Evolutionary conservation across 2,113 vertebrate genomes (phyloP).

Genomic region (Excalfactoria chinensis): DNA sequence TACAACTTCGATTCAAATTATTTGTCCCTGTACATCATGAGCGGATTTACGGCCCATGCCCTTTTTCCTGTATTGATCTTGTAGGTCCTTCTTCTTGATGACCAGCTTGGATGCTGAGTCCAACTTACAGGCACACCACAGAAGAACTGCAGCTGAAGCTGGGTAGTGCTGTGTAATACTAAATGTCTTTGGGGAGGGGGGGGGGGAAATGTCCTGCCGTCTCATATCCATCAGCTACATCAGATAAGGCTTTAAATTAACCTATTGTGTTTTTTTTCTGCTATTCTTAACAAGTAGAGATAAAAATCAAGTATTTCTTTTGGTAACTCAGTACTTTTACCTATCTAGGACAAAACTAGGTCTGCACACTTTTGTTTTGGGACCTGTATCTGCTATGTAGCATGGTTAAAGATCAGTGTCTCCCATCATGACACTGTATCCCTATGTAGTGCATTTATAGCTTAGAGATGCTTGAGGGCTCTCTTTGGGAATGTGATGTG

Average conservation of each 20-base stretch:
- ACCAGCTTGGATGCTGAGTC: neutral
- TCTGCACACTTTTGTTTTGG: fast-evolving
- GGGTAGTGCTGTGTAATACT: neutral
- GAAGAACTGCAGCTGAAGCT: neutral
- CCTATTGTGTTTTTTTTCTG: neutral
- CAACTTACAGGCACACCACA: fast-evolving
- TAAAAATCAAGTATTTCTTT: neutral
- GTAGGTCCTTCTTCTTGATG: neutral
- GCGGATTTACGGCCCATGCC: neutral
- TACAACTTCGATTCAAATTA: neutral
- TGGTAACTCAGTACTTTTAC: neutral
- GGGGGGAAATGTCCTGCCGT: neutral
- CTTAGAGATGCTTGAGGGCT: neutral
- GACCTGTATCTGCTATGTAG: neutral
- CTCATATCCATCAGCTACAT: neutral
- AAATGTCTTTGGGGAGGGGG: neutral
- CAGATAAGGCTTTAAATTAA: neutral
- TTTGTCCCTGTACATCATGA: neutral
- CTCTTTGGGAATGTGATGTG: neutral
- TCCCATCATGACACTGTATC: neutral
- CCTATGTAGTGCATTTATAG: neutral
- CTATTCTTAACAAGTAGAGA: neutral
- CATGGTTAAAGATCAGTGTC: neutral
- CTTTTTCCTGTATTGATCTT: neutral
- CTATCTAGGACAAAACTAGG: neutral